Evolutionary conservation across 1,140 invertebrate species (phyloP), one percentile per base, ranked within the genome.

Genomic region (Agrypnia vestita): DNA sequence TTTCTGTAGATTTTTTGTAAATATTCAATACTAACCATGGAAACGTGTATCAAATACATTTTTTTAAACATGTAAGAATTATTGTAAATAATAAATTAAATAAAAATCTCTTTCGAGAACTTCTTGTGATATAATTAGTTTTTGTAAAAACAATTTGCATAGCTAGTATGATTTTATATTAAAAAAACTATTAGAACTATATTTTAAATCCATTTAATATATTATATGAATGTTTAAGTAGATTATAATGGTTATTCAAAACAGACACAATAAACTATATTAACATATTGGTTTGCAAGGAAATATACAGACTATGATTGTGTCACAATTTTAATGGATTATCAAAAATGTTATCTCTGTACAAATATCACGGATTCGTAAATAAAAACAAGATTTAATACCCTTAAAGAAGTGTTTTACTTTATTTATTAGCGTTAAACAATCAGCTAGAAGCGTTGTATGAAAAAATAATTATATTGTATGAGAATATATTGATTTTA

Each of bases 131-230:
- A 64, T 64, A 62, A 62, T 62, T 64, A 64, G 19, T 13, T 61
- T 21, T 25, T 64, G 21, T 64, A 44, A 64, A 64, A 25, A 6
- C 10, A 64, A 64, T 43, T 62, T 64, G 35, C 61, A 13, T 25
- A 64, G 19, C 35, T 64, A n/a, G 13, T 64, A 25, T 64, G 61
- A 64, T 64, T 64, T 64, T 64, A 64, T 64, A 64, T 64, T 21
- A 35, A 64, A 64, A 21, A 64, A 25, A 35, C 61, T 43, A 35
- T 25, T 43, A 25, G 61, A 25, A 64, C 25, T 7, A 13, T 64
- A 64, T n/a, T 51, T 13, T 4, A 51, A 51, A 51, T 51, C n/a
- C n/a, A 9, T 51, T 51, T 15, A 51, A 12, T 12, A 51, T 15
- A 15, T 51, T 12, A 51, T 15, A 15, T 51, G n/a, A 51, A 51